Evolutionary conservation across 2,113 vertebrate genomes (phyloP), one percentile per base, ranked within the genome.

Genomic region (Caranx melampygus): DNA sequence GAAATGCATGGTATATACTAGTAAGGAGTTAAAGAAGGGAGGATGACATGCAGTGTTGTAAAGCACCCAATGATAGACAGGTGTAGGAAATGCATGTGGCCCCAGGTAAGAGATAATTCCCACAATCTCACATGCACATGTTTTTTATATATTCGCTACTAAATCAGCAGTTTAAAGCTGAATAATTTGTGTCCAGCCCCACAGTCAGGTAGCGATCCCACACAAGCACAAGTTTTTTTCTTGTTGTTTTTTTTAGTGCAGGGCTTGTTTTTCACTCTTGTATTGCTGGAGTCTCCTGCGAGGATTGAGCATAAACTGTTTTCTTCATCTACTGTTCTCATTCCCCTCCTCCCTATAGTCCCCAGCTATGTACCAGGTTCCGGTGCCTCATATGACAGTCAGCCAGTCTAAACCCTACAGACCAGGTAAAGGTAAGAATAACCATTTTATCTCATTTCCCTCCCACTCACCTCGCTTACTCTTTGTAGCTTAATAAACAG

Each of bases 381-480:
- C 96, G 82, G 97, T 99, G 96, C 96, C 98, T 61, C 97, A 97
- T 64, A 97, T 99, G 98, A 95, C 98, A 58, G 97, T 99, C 93
- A 98, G 96, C 95, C 98, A 99, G 95, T 96, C 96, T 90, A 99
- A 99, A 96, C 96, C 97, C 93, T 99, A 98, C 96, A 98, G 98
- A 98, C 96, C 97, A 98, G 98, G 98, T 99, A 99, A 99, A 99
- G 97, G 97, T 99, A 97, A 98, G 96, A 95, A 94, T 92, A 92
- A 90, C 94, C 88, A 87, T 35, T 78, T 70, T 88, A 18, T 68
- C 12, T 71, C 47, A n/a, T 65, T 52, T 60, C 2, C 6, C 16
- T 51, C 1, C 16, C 16, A 51, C 59, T 16, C 14, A 2, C 31
- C 6, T 58, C 3, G 20, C 7, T 72, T 18, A 67, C 16, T 62